A percentile compares a stretch with the other conserved stretches of the same genome.
phyloP scores from a whole-genome alignment of 1,140 invertebrate species.

The Battus philenor region DNA sequence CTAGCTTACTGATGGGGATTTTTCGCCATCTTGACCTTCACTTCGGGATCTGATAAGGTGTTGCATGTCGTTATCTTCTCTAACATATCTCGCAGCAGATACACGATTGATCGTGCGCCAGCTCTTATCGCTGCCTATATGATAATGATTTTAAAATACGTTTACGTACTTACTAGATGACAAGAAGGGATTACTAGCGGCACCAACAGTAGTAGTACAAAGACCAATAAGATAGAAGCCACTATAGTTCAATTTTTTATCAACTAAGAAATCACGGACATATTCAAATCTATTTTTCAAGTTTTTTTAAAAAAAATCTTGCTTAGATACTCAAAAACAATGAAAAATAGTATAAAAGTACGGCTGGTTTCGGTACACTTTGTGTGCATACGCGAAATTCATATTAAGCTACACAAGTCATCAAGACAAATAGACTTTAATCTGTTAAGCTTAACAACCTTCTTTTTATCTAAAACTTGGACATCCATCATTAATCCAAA shows the following conservation, averaged over 20 bases:
- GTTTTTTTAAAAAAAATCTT: not conserved
- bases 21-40: conserved; percentile 44
- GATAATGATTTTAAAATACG: conserved; percentile 65
- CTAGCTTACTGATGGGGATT: conserved; percentile 31
- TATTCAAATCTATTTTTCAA: not conserved
- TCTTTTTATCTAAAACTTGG: conserved; percentile 40
- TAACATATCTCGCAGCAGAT: conserved; percentile 41
- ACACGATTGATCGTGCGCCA: conserved; percentile 52
- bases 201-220: conserved; percentile 26
- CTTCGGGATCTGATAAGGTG: conserved; percentile 34
- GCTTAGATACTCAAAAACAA: not conserved
- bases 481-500: conserved; percentile 51
- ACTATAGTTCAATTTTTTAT: conserved; percentile 6
- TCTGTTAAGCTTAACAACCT: conserved; percentile 45
- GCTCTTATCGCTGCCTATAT: conserved; percentile 49
- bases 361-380: too few species aligned
- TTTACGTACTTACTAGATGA: conserved; percentile 46
- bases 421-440: too few species aligned
- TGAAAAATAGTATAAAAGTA: too few species aligned
- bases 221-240: conserved; percentile 14
- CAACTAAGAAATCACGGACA: not conserved
- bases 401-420: too few species aligned
- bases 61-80: conserved; percentile 45
- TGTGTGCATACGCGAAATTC: too few species aligned
- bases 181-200: conserved; percentile 36